phyloP scores from a whole-genome alignment of 2,113 vertebrate genomes.

The Argyrosomus japonicus region DNA sequence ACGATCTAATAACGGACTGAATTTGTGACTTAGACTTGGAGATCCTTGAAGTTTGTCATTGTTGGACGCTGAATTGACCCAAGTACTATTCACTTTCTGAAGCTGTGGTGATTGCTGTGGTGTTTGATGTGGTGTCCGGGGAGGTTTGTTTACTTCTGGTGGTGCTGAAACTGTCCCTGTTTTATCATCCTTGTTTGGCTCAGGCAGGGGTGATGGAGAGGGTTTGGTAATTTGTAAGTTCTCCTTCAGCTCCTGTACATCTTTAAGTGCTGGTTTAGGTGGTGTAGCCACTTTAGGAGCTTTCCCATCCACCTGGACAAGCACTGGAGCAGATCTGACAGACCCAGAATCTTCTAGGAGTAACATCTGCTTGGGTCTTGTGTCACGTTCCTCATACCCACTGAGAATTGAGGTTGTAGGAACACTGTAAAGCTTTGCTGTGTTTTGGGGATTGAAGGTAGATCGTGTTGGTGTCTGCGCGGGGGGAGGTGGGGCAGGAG shows the following conservation, averaged over 20 bases:
- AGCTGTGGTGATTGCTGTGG: constrained; percentile 66
- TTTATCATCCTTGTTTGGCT: constrained; percentile 33
- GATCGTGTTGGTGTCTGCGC: constrained; percentile 66
- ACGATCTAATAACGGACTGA: constrained; percentile 75
- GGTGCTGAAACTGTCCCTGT: constrained; percentile 17
- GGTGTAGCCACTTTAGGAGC: constrained; percentile 38
- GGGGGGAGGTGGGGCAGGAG: constrained; percentile 65
- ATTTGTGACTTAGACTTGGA: constrained; percentile 44
- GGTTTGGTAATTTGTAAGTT: constrained; percentile 42
- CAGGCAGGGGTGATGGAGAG: constrained; percentile 9
- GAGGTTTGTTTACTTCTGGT: constrained; percentile 42
- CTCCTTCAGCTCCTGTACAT: constrained; percentile 50
- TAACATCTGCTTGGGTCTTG: constrained; percentile 76
- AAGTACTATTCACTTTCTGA: constrained; percentile 31
- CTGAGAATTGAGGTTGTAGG: constrained; percentile 66
- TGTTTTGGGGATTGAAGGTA: constrained; percentile 84
- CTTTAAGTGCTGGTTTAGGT: constrained; percentile 67
- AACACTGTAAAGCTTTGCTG: constrained; percentile 79
- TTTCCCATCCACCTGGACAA: constrained; percentile 61
- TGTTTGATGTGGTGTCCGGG: not conserved
- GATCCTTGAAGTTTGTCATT: constrained; percentile 40
- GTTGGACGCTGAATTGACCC: constrained; percentile 26
- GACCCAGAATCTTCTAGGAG: constrained; percentile 77
- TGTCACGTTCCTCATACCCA: constrained; percentile 50
- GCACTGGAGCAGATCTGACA: constrained; percentile 41